Percentiles rank a stretch among this genome's conserved stretches.
These are phyloP conservation scores for Plusia festucae DNA, from an alignment of 2,888 invertebrate species.

Conservation along the genomic window DNA sequence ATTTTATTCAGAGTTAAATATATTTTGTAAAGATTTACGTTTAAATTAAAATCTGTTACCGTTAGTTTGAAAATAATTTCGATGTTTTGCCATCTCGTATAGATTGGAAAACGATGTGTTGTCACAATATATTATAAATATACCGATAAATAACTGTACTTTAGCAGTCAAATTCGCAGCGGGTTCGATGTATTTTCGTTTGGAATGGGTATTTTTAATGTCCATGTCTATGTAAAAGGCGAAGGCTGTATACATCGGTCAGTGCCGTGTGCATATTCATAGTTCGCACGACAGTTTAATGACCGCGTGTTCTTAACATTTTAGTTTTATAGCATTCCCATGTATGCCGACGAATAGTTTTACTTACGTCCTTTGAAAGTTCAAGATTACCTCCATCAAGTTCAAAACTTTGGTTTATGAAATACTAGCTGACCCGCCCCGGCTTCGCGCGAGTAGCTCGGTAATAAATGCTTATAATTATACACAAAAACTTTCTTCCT, in stretches of 20 bases:
- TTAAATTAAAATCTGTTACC: too few species aligned
- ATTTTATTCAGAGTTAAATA: too few species aligned
- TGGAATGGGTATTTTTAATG: conserved; percentile 38
- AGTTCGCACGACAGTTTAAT: conserved; percentile 37
- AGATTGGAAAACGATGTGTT: background rate
- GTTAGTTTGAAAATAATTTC: background rate
- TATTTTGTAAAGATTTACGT: too few species aligned
- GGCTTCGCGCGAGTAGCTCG: too few species aligned
- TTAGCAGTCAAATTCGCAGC: conserved; percentile 23
- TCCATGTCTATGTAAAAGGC: conserved; percentile 14
- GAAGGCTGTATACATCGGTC: conserved; percentile 18
- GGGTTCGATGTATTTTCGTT: conserved; percentile 29
- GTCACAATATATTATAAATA: background rate
- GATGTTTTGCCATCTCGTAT: background rate
- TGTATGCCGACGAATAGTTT: conserved; percentile 12
- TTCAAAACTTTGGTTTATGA: too few species aligned
- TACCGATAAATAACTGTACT: conserved; percentile 30
- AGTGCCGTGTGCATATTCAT: conserved; percentile 23
- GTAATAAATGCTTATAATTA: too few species aligned
- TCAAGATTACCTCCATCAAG: conserved; percentile 12
- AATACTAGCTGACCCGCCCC: too few species aligned
- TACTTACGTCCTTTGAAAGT: conserved; percentile 17
- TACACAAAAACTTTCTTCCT: too few species aligned
- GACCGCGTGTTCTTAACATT: conserved; percentile 26
- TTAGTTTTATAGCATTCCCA: conserved; percentile 29